phyloP scores from a whole-genome alignment of 30 jellyfish, hydroid and myxozoan species.

The Sanderia malayensis region DNA sequence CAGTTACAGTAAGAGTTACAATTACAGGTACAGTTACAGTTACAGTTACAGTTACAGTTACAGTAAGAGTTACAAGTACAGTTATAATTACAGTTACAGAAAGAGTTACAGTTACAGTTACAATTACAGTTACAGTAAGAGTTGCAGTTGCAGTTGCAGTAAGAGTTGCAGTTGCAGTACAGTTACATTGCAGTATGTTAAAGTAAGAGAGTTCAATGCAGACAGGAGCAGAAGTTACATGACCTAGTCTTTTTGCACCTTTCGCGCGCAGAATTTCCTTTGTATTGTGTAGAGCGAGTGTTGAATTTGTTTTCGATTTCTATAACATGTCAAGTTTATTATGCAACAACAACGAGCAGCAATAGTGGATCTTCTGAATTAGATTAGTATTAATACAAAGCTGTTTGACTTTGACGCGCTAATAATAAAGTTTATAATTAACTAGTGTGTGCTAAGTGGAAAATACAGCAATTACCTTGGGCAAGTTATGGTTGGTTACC shows the following conservation, averaged over 20 bases:
- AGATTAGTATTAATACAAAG: constrained; percentile 26
- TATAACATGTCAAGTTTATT: neutral
- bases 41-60: too few species aligned
- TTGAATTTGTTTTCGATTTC: neutral
- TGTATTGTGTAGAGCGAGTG: neutral
- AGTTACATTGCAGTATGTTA: too few species aligned
- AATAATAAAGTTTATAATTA: constrained; percentile 30
- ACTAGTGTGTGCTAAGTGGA: constrained; percentile 23
- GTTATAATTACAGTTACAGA: too few species aligned
- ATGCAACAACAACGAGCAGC: constrained; percentile 1
- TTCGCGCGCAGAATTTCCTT: neutral
- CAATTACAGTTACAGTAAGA: too few species aligned
- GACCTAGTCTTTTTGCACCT: neutral
- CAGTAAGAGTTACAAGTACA: too few species aligned
- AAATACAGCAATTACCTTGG: constrained; percentile 30
- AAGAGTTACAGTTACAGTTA: too few species aligned
- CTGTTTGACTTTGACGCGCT: constrained; percentile 52
- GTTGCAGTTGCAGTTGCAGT: too few species aligned
- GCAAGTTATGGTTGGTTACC: constrained; percentile 23
- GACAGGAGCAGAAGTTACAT: too few species aligned
- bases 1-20: too few species aligned
- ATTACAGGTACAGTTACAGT: too few species aligned
- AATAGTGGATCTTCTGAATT: constrained; percentile 51
- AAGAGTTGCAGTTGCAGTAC: too few species aligned
- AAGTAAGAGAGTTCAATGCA: too few species aligned